Percentiles rank a stretch among this genome's conserved stretches.
These are phyloP conservation scores for Drosophila oshimai DNA, from an alignment of 1,140 invertebrate species.

Conservation along the genomic window DNA sequence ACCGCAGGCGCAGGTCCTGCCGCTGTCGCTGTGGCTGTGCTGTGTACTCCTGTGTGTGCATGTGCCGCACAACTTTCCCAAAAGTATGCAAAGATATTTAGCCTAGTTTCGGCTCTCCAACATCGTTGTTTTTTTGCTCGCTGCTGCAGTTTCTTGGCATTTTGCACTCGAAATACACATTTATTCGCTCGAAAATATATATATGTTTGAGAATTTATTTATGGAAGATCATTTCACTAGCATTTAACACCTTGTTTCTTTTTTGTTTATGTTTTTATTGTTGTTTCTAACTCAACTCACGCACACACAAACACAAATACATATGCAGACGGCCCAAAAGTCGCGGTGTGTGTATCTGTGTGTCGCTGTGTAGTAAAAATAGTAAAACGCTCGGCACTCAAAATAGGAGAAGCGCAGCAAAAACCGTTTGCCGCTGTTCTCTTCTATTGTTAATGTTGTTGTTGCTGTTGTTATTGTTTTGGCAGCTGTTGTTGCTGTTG, in stretches of 20 bases:
- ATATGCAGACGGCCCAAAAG: too few relatives aligned
- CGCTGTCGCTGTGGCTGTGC: background rate
- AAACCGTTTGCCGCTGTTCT: conserved; percentile 37
- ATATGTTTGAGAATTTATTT: conserved; percentile 33
- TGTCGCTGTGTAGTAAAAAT: conserved; percentile 54
- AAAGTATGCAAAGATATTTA: conserved; percentile 75
- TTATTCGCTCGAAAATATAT: background rate
- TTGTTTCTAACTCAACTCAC: conserved; percentile 6
- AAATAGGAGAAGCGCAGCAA: conserved; percentile 50
- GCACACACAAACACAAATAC: background rate
- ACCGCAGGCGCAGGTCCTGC: conserved; percentile 58
- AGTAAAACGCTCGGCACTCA: conserved; percentile 52
- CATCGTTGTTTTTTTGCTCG: conserved; percentile 8
- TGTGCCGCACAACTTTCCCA: conserved; percentile 39
- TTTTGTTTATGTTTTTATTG: conserved; percentile 11
- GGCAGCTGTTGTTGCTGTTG: conserved; percentile 22
- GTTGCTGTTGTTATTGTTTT: conserved; percentile 23
- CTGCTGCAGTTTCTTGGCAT: conserved; percentile 21
- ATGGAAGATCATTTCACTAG: conserved; percentile 51
- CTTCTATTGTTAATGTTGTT: conserved; percentile 29
- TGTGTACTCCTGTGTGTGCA: conserved; percentile 1
- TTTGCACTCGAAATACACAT: conserved; percentile 9
- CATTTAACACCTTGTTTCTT: conserved; percentile 52
- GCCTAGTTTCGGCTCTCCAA: conserved; percentile 58
- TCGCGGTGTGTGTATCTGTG: conserved; percentile 26